Percentiles rank a stretch among this genome's conserved stretches.
Conservation (phyloP, 2,797 vertebrate species). For the Schizopygopsis malacanthus region DNA sequence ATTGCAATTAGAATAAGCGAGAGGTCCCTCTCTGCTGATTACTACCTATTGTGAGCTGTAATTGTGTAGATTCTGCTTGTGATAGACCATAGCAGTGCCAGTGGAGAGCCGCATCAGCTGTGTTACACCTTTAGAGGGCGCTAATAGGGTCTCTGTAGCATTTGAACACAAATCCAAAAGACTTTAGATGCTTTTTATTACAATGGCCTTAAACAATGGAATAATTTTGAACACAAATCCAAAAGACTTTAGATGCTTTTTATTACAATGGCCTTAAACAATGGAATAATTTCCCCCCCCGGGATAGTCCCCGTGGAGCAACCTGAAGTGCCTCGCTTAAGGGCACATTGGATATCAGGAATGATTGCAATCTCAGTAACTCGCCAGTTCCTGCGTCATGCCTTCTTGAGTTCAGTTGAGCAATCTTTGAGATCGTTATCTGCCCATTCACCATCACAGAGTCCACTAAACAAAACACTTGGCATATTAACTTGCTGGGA, state of each 20-base stretch:
- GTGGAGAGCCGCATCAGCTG: not conserved
- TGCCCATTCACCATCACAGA: conserved; percentile 23
- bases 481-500: conserved; percentile 5
- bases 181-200: conserved; percentile 3
- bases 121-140: not conserved
- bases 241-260: conserved; percentile 1
- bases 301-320: conserved; percentile 6
- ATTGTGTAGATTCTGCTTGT: conserved; percentile 37
- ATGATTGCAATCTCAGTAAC: conserved; percentile 46
- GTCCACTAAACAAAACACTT: conserved; percentile 32
- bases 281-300: no score
- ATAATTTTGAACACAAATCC: not conserved
- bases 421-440: conserved; percentile 42
- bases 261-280: not conserved
- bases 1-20: conserved; percentile 44
- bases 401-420: conserved; percentile 44
- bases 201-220: not conserved
- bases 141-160: not conserved
- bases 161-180: not conserved
- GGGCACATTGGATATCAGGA: conserved; percentile 43
- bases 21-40: conserved; percentile 40
- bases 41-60: conserved; percentile 34
- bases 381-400: conserved; percentile 45
- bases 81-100: conserved; percentile 7
- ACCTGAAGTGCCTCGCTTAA: conserved; percentile 28